Base-by-base conservation (phyloP, 2,888 invertebrate species). In the Onthophagus sagittarius region DNA sequence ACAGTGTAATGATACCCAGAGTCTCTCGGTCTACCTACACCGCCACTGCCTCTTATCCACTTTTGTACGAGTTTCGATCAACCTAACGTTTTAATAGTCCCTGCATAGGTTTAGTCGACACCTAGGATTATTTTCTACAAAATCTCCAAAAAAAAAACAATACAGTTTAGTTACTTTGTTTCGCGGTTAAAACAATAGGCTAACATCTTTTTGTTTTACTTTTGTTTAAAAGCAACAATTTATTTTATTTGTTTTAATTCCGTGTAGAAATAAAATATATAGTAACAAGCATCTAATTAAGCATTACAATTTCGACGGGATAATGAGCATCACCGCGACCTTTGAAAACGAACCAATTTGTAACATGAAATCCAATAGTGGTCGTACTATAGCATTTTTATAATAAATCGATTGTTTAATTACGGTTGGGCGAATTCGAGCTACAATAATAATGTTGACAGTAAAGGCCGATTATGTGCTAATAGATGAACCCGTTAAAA, bases 281-380 rank as follows among this genome's bases (percentile, higher is more conserved):
- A 7, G 23, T 5, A 9, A 23, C 32, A 23, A 23, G 3, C 67
- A 31, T 11, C 15, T 67, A 67, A 67, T 67, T 67, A 67, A 31
- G 32, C 67, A 67, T 67, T 32, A 32, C 23, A n/a, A 67, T 67
- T 67, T 67, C 23, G 23, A 23, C 7, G 23, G n/a, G 23, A 32
- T 67, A 67, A 67, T 67, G 67, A 67, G 67, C 11, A 23, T n/a
- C 23, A 15, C n/a, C 67, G 67, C 39, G 39, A 53, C 7, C 39
- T 53, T 53, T 67, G 31, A 67, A 67, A 31, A 67, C 67, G 23
- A 67, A 67, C 32, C 31, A 67, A 67, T 67, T 67, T 67, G 67
- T 67, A 67, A 67, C 67, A 23, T 23, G 67, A 67, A 67, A 67
- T 67, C 11, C 67, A 67, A 31, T 67, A 67, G 67, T 31, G 32